Evolutionary conservation across 2,113 vertebrate genomes (phyloP).

Genomic region (human (Homo sapiens)): GRCh38 chr17:27063501-27064000

Average conservation of each 20-base stretch:
- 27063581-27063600: too few relatives aligned
- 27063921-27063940: neutral
- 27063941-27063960: neutral
- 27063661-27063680: neutral
- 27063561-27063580: too few relatives aligned
- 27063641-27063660: neutral
- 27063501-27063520: too few relatives aligned
- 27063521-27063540: too few relatives aligned
- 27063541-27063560: too few relatives aligned
- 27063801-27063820: neutral
- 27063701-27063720: neutral
- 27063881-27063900: neutral
- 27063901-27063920: neutral
- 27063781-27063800: neutral
- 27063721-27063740: neutral
- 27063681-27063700: neutral
- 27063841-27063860: neutral
- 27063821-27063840: neutral
- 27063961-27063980: neutral
- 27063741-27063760: neutral
- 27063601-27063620: too few relatives aligned
- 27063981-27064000: neutral
- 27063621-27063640: too few relatives aligned
- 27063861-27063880: neutral
- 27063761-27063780: neutral